A percentile compares a stretch with the other conserved stretches of the same genome.
Conservation (phyloP, 1,140 invertebrate genomes). For the Mylabris phalerata region DNA sequence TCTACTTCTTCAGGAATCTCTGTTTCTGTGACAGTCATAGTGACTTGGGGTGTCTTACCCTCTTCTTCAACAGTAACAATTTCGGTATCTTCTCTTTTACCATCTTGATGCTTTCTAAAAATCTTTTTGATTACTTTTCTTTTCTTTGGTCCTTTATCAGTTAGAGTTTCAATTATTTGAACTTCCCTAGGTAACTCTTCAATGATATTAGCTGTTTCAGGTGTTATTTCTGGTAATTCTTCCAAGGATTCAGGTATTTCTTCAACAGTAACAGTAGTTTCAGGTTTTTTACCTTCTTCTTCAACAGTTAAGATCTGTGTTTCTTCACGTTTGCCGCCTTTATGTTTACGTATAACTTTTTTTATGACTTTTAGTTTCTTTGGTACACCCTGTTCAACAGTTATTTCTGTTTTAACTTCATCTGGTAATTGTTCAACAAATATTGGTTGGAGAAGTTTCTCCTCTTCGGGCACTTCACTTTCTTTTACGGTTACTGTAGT, state of each 20-base stretch:
- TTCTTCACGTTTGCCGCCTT: conserved; percentile 26
- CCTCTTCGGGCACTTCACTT: conserved; percentile 33
- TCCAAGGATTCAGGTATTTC: conserved; percentile 16
- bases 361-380: conserved; percentile 37
- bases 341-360: conserved; percentile 33
- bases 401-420: conserved; percentile 33
- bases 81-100: conserved; percentile 30
- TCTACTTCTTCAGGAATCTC: conserved; percentile 38
- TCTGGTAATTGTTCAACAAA: conserved; percentile 25
- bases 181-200: conserved; percentile 25
- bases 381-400: conserved; percentile 37
- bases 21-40: conserved; percentile 34
- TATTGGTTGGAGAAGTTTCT: conserved; percentile 28
- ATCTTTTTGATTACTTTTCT: conserved; percentile 38
- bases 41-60: conserved; percentile 33
- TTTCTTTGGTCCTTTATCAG: conserved; percentile 24
- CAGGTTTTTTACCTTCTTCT: conserved; percentile 40
- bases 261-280: conserved; percentile 37
- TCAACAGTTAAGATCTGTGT: conserved; percentile 39
- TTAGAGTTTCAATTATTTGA: conserved; percentile 19
- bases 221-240: conserved; percentile 24
- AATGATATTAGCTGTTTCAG: conserved; percentile 29
- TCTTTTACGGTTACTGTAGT: conserved; percentile 40
- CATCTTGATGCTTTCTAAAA: conserved; percentile 33
- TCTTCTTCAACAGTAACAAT: conserved; percentile 37